Base-by-base conservation (phyloP, 2,113 vertebrate genomes). In the Aepyceros melampus region DNA sequence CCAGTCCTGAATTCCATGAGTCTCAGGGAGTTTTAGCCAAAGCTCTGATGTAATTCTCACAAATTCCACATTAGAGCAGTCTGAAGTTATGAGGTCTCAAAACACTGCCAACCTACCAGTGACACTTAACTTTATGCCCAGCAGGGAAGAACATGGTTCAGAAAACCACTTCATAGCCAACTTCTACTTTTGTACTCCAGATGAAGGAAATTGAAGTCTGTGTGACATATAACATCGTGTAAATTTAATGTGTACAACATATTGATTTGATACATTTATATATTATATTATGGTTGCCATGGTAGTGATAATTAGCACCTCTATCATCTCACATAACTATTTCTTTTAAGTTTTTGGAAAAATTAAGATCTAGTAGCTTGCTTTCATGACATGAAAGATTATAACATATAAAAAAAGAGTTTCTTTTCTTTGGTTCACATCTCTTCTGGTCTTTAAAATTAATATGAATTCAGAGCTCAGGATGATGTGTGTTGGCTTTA, bases 381-480 rank as follows among this genome's bases (percentile, higher is more conserved):
- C 43, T 94, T 97, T 92, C 91, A 56, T 81, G 62, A 81, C 21
- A 43, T 56, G 55, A 49, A 83, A 64, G 33, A 92, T 91, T 43
- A 79, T 3, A 62, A 71, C 4, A 33, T 40, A 64, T 53, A 31
- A 36, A 92, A 93, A 76, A 23, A 79, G 29, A 33, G 31, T 64
- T 91, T 94, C 40, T 95, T 93, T 56, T 21, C 43, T 95, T 95
- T 49, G 31, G 16, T 82, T 97, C 62, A 84, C 56, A 96, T 90
- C 90, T 83, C 36, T 92, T 94, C 40, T 96, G 83, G 43, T 84
- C 33, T 96, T 92, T 74, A 74, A 95, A 96, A 21, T 94, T 96
- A 92, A 67, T 89, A 40, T 89, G 53, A 86, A 83, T 91, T 96
- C 85, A 64, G 31, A 89, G 71, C 40, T 92, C 53, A 67, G 71